phyloP scores from a whole-genome alignment of 2,797 vertebrate species.

The Channa striata region DNA sequence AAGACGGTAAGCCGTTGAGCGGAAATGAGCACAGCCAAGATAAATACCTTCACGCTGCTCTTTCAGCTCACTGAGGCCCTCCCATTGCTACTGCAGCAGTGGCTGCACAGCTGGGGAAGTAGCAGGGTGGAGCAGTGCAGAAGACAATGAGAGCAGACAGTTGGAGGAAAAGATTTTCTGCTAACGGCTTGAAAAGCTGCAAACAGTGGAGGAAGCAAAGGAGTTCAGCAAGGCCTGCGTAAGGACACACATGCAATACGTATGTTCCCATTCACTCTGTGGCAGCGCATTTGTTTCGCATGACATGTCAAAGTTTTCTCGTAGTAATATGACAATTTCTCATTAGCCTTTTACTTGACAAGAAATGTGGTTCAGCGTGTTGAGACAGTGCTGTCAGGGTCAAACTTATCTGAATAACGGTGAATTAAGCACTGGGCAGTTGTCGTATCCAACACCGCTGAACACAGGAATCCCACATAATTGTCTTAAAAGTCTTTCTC shows the following conservation, averaged over 20 bases:
- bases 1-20: slow-evolving; percentile 48
- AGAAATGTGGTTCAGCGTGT: too few species aligned
- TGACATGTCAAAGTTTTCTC: too few species aligned
- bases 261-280: too few species aligned
- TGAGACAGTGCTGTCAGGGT: too few species aligned
- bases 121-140: neutral
- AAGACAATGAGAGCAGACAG: neutral
- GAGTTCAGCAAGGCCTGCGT: neutral
- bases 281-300: too few species aligned
- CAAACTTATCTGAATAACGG: too few species aligned
- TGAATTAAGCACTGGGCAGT: too few species aligned
- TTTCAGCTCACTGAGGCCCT: slow-evolving; percentile 35
- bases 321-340: too few species aligned
- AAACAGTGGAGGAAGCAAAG: neutral
- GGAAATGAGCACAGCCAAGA: slow-evolving; percentile 55
- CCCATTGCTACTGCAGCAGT: slow-evolving; percentile 19
- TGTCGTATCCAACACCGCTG: too few species aligned
- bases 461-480: too few species aligned
- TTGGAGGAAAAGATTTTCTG: slow-evolving; percentile 20
- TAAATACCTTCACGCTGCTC: slow-evolving; percentile 50
- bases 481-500: too few species aligned
- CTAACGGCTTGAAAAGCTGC: slow-evolving; percentile 23
- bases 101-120: slow-evolving; percentile 20
- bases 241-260: neutral
- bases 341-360: too few species aligned